Conservation (phyloP, 1,140 invertebrate species). For the Cheumatopsyche charites region DNA sequence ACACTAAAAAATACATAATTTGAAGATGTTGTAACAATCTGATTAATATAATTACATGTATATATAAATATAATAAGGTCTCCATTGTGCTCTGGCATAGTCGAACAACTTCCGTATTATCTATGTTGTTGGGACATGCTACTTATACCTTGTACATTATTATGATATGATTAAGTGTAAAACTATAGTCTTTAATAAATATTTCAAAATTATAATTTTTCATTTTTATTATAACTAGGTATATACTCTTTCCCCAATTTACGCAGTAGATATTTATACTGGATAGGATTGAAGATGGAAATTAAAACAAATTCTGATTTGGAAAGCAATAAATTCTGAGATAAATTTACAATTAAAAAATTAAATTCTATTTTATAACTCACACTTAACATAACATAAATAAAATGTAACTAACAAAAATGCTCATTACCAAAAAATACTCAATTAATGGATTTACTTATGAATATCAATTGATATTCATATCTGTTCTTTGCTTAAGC, state of each 20-base stretch:
- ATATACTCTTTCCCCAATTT: too few relatives aligned
- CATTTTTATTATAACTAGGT: too few relatives aligned
- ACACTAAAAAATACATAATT: slow-evolving; percentile 21
- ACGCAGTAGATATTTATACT: too few relatives aligned
- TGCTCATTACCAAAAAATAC: not conserved
- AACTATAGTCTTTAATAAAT: slow-evolving; percentile 50
- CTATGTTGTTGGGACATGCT: slow-evolving; percentile 47
- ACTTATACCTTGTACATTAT: slow-evolving; percentile 49
- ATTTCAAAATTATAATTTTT: slow-evolving; percentile 49
- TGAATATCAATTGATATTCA: slow-evolving; percentile 43
- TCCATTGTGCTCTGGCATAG: slow-evolving; percentile 40
- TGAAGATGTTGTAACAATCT: slow-evolving; percentile 31
- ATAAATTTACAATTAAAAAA: too few relatives aligned
- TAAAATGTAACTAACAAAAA: not conserved
- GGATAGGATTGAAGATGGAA: too few relatives aligned
- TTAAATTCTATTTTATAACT: not conserved
- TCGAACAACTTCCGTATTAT: slow-evolving; percentile 40
- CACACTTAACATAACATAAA: not conserved
- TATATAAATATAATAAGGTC: slow-evolving; percentile 41
- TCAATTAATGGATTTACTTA: not conserved
- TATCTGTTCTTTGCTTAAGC: slow-evolving; percentile 57
- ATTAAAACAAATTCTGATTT: too few relatives aligned
- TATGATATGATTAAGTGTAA: slow-evolving; percentile 50
- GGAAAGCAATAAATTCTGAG: too few relatives aligned
- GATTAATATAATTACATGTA: slow-evolving; percentile 41